phyloP scores from a whole-genome alignment of 1,140 invertebrate species.

The Scylla paramamosain region DNA sequence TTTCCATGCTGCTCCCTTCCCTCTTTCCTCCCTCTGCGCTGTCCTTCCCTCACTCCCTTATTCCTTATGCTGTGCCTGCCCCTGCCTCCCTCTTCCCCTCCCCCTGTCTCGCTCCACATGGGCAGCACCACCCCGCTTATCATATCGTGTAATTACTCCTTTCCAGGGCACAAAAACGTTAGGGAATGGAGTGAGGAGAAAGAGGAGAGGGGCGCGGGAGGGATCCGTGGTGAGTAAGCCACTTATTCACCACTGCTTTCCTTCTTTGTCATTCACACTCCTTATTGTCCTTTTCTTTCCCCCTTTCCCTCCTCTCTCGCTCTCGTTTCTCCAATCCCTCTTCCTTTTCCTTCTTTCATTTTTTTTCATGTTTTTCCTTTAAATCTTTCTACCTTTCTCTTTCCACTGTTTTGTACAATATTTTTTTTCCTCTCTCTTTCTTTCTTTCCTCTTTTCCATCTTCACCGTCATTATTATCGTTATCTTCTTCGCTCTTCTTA shows the following conservation, averaged over 20 bases:
- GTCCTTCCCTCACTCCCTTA: background rate
- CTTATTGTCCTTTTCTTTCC: background rate
- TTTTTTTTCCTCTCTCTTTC: background rate
- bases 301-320: background rate
- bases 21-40: background rate
- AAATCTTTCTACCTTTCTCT: background rate
- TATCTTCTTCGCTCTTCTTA: background rate
- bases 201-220: slow-evolving; percentile 4
- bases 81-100: background rate
- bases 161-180: background rate
- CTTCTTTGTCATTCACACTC: background rate
- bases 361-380: background rate
- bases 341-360: background rate
- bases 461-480: background rate
- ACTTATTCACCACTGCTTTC: background rate
- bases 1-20: background rate
- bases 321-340: background rate
- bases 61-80: background rate
- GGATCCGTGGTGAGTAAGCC: background rate
- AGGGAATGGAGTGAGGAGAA: background rate
- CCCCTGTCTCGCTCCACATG: background rate
- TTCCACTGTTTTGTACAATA: background rate
- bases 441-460: background rate
- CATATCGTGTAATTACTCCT: slow-evolving; percentile 37
- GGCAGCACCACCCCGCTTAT: background rate